These are phyloP conservation scores for Eilema caniola DNA, from an alignment of 2,888 invertebrate species.

Conservation along the genomic window DNA sequence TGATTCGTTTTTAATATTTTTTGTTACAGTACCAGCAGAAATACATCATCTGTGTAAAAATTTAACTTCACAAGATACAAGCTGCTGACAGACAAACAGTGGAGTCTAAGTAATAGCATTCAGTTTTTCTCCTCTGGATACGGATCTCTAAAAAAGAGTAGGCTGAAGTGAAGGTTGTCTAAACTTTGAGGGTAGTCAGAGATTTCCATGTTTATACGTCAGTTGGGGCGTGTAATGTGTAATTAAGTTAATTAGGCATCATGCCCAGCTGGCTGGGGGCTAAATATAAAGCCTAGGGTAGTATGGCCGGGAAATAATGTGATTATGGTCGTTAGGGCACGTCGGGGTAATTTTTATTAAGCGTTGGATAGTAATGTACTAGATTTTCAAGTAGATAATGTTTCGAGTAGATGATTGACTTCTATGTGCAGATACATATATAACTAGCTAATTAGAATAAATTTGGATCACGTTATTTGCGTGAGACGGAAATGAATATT, in stretches of 20 bases:
- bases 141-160: constrained; percentile 18
- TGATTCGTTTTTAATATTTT: too few species aligned
- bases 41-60: too few species aligned
- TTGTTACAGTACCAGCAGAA: too few species aligned
- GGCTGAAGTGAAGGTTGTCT: constrained; percentile 6
- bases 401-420: too few species aligned
- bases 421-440: too few species aligned
- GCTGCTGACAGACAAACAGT: too few species aligned
- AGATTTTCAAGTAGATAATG: background rate
- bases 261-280: constrained; percentile 35
- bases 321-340: constrained; percentile 6
- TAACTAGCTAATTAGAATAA: too few species aligned
- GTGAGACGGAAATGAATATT: too few species aligned
- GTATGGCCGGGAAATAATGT: constrained; percentile 6
- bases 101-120: too few species aligned
- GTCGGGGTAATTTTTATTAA: background rate
- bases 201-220: constrained; percentile 39
- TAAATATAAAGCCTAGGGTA: constrained; percentile 29
- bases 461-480: too few species aligned
- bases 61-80: too few species aligned
- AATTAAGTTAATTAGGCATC: constrained; percentile 52
- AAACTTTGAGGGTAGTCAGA: constrained; percentile 24
- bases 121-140: background rate
- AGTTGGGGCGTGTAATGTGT: constrained; percentile 43
- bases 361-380: background rate